A percentile compares a stretch with the other conserved stretches of the same genome.
Evolutionary conservation across 1,140 invertebrate genomes (phyloP).

Genomic region (Semibalanus balanoides): DNA sequence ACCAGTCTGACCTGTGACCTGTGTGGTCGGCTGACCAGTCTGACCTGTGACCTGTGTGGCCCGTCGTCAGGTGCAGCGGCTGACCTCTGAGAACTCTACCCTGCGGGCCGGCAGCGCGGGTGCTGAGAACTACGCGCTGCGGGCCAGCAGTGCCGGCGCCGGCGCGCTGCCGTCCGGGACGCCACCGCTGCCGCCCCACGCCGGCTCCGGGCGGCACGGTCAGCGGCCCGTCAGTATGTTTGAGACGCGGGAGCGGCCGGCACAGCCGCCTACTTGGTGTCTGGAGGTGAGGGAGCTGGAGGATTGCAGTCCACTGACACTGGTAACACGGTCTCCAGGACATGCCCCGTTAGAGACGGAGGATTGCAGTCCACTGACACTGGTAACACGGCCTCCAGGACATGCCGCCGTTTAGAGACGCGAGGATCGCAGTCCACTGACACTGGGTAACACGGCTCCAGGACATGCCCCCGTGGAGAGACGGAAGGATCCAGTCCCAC

Average conservation of each 20-base stretch:
- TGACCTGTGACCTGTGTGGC: neutral
- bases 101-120: neutral
- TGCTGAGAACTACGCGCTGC: neutral
- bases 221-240: slow-evolving; percentile 25
- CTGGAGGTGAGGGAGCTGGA: neutral
- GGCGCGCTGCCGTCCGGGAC: neutral
- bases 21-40: too few species aligned
- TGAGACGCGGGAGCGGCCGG: slow-evolving; percentile 20
- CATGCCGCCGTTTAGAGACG: too few species aligned
- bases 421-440: too few species aligned
- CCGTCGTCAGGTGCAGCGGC: neutral
- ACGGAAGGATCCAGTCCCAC: too few species aligned
- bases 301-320: too few species aligned
- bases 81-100: neutral
- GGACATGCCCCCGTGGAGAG: too few species aligned
- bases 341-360: too few species aligned
- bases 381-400: too few species aligned
- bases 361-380: too few species aligned
- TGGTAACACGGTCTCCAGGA: too few species aligned
- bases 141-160: neutral
- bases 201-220: slow-evolving; percentile 5
- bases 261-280: neutral
- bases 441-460: too few species aligned
- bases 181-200: neutral
- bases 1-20: too few species aligned